Evolutionary conservation across 1,140 invertebrate species (phyloP), one percentile per base, ranked within the genome.

Genomic region (Protaetia brevitarsis): DNA sequence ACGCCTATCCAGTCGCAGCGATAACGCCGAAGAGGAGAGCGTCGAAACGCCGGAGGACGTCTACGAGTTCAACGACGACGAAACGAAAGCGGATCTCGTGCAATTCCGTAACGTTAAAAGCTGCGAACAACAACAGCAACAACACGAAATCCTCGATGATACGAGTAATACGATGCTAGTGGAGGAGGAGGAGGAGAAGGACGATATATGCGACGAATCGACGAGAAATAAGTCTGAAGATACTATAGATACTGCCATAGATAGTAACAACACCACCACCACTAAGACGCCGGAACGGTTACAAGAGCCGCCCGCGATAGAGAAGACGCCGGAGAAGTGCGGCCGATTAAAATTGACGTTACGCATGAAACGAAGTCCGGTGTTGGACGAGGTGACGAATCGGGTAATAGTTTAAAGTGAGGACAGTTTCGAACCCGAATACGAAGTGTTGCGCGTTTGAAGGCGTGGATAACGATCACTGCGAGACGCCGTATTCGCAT

Each of bases 401-500:
- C 89, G 89, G 10, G 91, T 91, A 4, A 89, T 85, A 26, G 88
- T 86, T 72, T 77, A 89, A 3, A 87, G 84, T 70, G 87, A 88
- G 64, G 82, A 82, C 34, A 83, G 79, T 63, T 87, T 84, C 66
- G 86, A 87, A 68, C 87, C 88, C 2, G 91, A 94, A 72, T 94
- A 95, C 76, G 92, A 95, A 79, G 89, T 94, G 23, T 77, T 93
- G 72, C 84, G 91, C 63, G 85, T 92, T n/a, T 65, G 91, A 93
- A 75, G 91, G 91, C 11, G 85, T 92, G 6, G 88, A 89, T 21
- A 83, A 57, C 57, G 58, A 41, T 41, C 41, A 68, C 23, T 31
- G 60, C 29, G 73, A 78, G 77, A 31, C 76, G 75, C 68, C 67
- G 21, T 72, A 71, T 68, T 74, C 74, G 2, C 81, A 84, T 69